These are phyloP conservation scores for Myrmecobius fasciatus DNA, from an alignment of 2,113 vertebrate species.

Conservation along the genomic window DNA sequence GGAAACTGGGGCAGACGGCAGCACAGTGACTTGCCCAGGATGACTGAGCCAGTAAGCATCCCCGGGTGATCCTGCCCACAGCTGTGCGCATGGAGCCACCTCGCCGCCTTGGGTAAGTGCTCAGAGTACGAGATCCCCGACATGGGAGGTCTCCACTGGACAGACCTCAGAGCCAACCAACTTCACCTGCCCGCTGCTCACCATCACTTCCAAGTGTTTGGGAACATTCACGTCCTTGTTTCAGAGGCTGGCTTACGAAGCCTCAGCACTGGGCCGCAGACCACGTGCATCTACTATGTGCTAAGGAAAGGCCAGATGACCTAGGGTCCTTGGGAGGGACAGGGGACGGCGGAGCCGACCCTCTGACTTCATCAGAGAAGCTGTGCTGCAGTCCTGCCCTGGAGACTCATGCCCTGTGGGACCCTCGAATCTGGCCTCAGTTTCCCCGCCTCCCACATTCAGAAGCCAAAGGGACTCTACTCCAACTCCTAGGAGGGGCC, in stretches of 20 bases:
- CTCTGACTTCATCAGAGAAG: not conserved
- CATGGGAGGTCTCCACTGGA: conserved; percentile 14
- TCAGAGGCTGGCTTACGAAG: not conserved
- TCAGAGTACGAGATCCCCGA: not conserved
- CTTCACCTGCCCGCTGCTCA: not conserved
- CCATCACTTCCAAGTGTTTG: not conserved
- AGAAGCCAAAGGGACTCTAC: not conserved
- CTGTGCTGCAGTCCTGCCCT: not conserved
- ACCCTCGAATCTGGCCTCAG: not conserved
- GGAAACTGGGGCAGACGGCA: not conserved
- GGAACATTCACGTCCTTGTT: conserved; percentile 15
- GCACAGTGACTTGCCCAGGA: not conserved
- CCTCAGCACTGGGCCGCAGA: not conserved
- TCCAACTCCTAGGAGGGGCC: not conserved
- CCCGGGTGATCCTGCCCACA: too few relatives aligned
- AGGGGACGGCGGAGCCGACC: not conserved
- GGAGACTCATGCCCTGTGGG: too few relatives aligned
- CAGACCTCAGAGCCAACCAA: conserved; percentile 23
- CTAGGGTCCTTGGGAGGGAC: not conserved
- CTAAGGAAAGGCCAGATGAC: not conserved
- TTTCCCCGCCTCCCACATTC: not conserved
- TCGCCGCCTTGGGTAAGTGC: not conserved
- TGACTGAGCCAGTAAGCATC: not conserved
- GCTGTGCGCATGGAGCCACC: not conserved
- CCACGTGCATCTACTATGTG: not conserved